Evolutionary conservation across 2,113 vertebrate species (phyloP), one percentile per base, ranked within the genome.

Genomic region (Embiotoca jacksoni): DNA sequence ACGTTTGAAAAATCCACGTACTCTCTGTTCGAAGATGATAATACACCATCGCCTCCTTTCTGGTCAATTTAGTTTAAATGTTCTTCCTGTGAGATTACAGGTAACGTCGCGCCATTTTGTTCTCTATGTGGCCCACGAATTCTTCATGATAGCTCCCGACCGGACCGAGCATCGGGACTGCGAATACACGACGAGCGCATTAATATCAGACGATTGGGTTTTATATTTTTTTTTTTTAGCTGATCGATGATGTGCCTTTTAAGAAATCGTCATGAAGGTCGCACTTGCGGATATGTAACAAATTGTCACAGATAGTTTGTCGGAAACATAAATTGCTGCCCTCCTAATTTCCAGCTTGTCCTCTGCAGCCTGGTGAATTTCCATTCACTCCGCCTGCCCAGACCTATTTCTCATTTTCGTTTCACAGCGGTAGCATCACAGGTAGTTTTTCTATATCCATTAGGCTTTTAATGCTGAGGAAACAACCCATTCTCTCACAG

Each of bases 401-500:
- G 37, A 2, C 44, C 69, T 73, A 57, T 90, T 90, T 88, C 81
- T 85, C 87, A 84, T 83, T 65, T 74, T 69, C 59, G 54, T 83
- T 72, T 79, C 57, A 46, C 72, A 52, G 80, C 60, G 72, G 65
- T 41, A 62, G 78, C 76, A 80, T 85, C 79, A 87, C 56, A 82
- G 66, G 64, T 76, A 68, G 53, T 77, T 89, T 80, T 73, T 86
- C 74, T 77, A 41, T 84, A 64, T 87, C 84, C 80, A 91, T 92
- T 91, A 87, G 62, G 73, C 82, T 84, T 91, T 89, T 82, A 82
- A 88, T 89, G 66, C 61, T 9, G 41, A 67, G 79, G 85, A 88
- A 91, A 83, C 78, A 87, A 86, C 70, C 65, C 59, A 49, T 83
- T 79, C 76, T 77, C 68, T 61, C 54, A 30, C 74, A 75, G 73